phyloP scores from a whole-genome alignment of 2,797 vertebrate genomes.

The Chromis chromis region DNA sequence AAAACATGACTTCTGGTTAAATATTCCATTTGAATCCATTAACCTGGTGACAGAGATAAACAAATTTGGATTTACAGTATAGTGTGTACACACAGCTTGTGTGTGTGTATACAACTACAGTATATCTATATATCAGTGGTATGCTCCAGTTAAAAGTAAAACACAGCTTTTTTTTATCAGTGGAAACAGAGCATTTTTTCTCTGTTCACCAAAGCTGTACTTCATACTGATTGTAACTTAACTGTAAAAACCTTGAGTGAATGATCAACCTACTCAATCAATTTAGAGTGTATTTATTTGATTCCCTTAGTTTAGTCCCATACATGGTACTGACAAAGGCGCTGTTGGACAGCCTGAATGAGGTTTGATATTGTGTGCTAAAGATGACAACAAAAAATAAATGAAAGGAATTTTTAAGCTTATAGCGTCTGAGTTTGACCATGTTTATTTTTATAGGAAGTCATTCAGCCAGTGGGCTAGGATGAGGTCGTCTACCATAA shows the following conservation, averaged over 20 bases:
- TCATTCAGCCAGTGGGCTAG: neutral
- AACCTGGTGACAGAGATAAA: conserved; percentile 19
- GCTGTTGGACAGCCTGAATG: neutral
- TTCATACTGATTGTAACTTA: neutral
- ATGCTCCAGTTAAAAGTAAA: neutral
- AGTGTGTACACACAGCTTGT: neutral
- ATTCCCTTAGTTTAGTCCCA: no score
- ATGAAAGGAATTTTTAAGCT: neutral
- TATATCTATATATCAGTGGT: neutral
- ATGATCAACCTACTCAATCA: neutral
- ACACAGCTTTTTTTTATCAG: neutral
- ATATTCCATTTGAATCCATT: conserved; percentile 62
- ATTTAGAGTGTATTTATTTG: no score
- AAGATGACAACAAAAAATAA: conserved; percentile 1
- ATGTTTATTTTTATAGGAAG: conserved; percentile 6
- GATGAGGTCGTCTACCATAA: conserved; percentile 23
- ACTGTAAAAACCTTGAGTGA: neutral
- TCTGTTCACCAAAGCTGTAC: neutral
- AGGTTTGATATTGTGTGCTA: neutral
- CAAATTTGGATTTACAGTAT: neutral
- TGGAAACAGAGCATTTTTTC: neutral
- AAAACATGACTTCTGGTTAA: conserved; percentile 60
- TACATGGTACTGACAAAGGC: neutral
- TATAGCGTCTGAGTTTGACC: conserved; percentile 7
- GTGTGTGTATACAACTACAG: neutral